These are phyloP conservation scores for Dinoponera quadriceps DNA, from an alignment of 1,140 invertebrate species.

Conservation along the genomic window DNA sequence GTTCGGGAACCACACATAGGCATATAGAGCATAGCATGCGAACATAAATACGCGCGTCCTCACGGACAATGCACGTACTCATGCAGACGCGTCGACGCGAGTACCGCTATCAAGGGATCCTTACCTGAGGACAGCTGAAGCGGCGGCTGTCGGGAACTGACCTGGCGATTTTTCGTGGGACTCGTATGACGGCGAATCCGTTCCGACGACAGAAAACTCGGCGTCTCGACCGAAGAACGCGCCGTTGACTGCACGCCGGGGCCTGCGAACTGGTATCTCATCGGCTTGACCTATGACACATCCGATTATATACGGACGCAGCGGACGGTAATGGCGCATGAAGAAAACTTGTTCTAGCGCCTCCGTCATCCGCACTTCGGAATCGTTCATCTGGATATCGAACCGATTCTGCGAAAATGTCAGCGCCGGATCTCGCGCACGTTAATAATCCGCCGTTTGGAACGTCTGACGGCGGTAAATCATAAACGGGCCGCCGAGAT, in stretches of 20 bases:
- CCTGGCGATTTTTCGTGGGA: neutral
- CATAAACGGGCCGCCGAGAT: too few relatives aligned
- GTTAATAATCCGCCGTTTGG: too few relatives aligned
- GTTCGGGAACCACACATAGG: too few relatives aligned
- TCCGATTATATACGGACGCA: conserved; percentile 67
- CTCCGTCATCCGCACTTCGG: conserved; percentile 7
- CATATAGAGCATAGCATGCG: too few relatives aligned
- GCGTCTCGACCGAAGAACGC: conserved; percentile 76
- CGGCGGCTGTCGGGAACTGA: neutral
- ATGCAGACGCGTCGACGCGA: too few relatives aligned
- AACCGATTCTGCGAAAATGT: too few relatives aligned
- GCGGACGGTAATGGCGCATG: conserved; percentile 49
- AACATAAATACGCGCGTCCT: too few relatives aligned
- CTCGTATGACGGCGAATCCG: conserved; percentile 50
- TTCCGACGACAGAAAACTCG: conserved; percentile 58
- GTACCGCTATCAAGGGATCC: neutral
- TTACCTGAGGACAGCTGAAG: conserved; percentile 49
- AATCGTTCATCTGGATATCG: neutral
- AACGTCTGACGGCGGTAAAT: too few relatives aligned
- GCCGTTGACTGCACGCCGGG: conserved; percentile 77
- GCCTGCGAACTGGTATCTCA: conserved; percentile 79
- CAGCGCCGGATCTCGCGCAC: too few relatives aligned
- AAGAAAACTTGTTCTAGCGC: conserved; percentile 34
- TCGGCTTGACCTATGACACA: conserved; percentile 83
- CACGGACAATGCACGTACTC: too few relatives aligned